Conservation (phyloP, 2,888 invertebrate genomes). For the Anthrax anthrax region DNA sequence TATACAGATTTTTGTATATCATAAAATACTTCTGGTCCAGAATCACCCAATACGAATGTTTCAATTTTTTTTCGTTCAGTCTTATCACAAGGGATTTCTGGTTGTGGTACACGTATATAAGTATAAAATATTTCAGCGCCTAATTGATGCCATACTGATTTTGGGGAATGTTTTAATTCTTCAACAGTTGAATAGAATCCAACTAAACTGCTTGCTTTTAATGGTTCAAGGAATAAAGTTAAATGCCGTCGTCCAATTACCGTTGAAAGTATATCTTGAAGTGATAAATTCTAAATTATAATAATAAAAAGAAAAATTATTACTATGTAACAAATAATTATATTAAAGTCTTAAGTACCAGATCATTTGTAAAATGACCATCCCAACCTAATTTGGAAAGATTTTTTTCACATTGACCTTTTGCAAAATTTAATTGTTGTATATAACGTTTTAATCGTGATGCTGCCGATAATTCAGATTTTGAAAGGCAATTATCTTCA, state of each 20-base stretch:
- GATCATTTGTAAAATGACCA: conserved; percentile 44
- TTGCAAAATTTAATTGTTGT: conserved; percentile 65
- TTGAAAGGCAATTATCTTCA: conserved; percentile 39
- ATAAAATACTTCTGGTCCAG: conserved; percentile 76
- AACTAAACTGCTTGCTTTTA: conserved; percentile 70
- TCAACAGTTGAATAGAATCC: conserved; percentile 80
- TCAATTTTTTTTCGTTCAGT: conserved; percentile 72
- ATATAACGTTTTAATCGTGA: conserved; percentile 74
- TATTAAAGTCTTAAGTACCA: conserved; percentile 17
- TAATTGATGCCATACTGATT: conserved; percentile 67
- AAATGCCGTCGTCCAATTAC: conserved; percentile 68
- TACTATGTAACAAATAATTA: no score
- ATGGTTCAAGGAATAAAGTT: conserved; percentile 64
- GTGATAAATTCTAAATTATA: conserved; percentile 44
- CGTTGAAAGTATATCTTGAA: conserved; percentile 60
- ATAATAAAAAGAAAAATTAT: not conserved
- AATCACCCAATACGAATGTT: conserved; percentile 71
- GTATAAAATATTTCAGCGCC: conserved; percentile 88
- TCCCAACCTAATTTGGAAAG: conserved; percentile 63
- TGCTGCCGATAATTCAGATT: conserved; percentile 66
- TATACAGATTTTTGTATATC: conserved; percentile 72
- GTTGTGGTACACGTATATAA: conserved; percentile 66
- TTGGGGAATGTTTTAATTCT: conserved; percentile 60
- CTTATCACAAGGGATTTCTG: conserved; percentile 69
- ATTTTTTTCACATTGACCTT: conserved; percentile 65